These are phyloP conservation scores for Apeira syringaria DNA, from an alignment of 2,888 invertebrate genomes.

Conservation along the genomic window DNA sequence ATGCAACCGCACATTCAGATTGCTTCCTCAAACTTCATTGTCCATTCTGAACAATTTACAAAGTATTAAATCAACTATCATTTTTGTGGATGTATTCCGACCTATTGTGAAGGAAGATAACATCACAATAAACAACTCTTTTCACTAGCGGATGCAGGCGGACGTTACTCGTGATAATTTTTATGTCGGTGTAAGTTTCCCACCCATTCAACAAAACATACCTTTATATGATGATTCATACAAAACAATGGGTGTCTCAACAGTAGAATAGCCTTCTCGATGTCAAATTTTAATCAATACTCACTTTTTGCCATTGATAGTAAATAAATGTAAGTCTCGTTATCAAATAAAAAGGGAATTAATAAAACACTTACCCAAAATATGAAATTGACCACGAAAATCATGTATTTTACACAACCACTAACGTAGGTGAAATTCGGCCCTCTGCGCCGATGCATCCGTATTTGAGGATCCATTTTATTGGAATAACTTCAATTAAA, in stretches of 20 bases:
- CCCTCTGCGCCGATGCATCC: slow-evolving; percentile 85
- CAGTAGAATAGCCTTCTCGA: slow-evolving; percentile 4
- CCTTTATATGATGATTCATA: slow-evolving; percentile 49
- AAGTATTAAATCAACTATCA: no score
- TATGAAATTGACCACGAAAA: slow-evolving; percentile 94
- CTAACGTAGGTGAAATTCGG: slow-evolving; percentile 92
- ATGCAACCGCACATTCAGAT: no score
- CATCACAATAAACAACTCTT: no score
- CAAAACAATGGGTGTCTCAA: slow-evolving; percentile 31
- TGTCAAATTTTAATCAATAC: background rate
- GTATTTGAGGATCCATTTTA: slow-evolving; percentile 39
- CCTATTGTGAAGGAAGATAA: no score
- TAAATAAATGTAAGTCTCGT: background rate
- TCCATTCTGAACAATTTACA: no score
- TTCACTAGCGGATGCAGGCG: slow-evolving; percentile 23
- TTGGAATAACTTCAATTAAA: background rate
- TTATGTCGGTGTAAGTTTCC: background rate
- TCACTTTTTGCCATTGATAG: slow-evolving; percentile 1
- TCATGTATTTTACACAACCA: slow-evolving; percentile 94
- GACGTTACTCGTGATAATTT: slow-evolving; percentile 8
- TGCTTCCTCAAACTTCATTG: no score
- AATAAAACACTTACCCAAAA: slow-evolving; percentile 90
- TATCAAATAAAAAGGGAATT: no score
- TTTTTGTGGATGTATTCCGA: no score
- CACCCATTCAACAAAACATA: slow-evolving; percentile 28